Base-by-base conservation (phyloP, 2,797 vertebrate genomes). In the Chelmon rostratus region DNA sequence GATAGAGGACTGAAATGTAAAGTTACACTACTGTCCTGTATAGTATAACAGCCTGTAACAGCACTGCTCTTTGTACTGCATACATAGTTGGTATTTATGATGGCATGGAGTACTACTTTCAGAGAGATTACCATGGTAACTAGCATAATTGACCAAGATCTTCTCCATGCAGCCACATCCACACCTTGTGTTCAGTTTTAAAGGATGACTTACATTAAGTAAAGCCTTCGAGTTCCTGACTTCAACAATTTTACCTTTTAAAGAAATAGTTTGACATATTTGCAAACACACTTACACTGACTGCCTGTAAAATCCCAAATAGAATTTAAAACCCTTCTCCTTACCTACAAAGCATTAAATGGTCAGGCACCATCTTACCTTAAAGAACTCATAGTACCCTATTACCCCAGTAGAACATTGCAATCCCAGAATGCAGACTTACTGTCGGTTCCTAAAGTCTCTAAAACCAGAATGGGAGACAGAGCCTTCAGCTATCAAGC, bases 111-210 rank as follows among this genome's bases (percentile, higher is more conserved):
- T 52, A 5, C 18, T 56, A 13, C 54, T 73, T 54, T 67, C 63
- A 52, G 58, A 23, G n/a, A 31, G 69, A 85, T 87, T 83, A 53
- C 85, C 86, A 91, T 90, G 86, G 89, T 54, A 87, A 89, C 88
- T 19, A 52, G 33, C 8, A 50, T 75, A 76, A 82, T 49, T 77
- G 68, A 44, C 65, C 50, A 13, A 31, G 65, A 64, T 69, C 44
- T 69, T 77, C 77, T 79, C 80, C 81, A 73, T 76, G 50, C n/a
- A 69, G 81, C 73, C 37, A 23, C 76, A 58, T 76, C 33, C 72
- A 63, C 18, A 64, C 15, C 44, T n/a, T 3, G n/a, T 9, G 2
- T 42, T 68, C 25, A 9, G 12, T 8, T 49, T 70, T 52, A 33
- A 69, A 54, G 42, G 52, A 21, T 35, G 25, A 1, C 63, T 76